Conservation (phyloP, 2,888 invertebrate genomes). For the Chrysina gloriosa region DNA sequence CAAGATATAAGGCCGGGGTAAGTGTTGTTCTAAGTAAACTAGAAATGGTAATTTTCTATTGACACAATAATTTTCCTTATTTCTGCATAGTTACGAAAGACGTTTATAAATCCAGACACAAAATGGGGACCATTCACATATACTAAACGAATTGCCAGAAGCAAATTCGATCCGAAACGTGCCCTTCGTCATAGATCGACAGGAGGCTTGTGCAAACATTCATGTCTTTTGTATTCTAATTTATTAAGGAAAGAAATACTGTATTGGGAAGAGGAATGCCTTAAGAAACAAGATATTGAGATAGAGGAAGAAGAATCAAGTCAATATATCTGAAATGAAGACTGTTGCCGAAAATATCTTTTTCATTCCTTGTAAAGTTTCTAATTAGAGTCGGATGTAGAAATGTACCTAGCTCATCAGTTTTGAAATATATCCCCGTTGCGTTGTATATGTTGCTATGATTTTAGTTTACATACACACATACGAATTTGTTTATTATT, state of each 20-base stretch:
- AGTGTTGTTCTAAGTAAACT: too few relatives aligned
- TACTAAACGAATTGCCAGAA: conserved; percentile 27
- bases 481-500: too few relatives aligned
- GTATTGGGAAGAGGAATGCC: conserved; percentile 17
- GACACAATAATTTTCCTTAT: background rate
- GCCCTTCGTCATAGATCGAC: conserved; percentile 29
- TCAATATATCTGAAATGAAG: background rate
- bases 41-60: background rate
- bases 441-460: too few relatives aligned
- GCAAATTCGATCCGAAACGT: conserved; percentile 37
- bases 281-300: background rate
- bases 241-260: conserved; percentile 17
- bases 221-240: conserved; percentile 29
- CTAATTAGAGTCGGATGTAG: too few relatives aligned
- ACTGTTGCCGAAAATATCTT: too few relatives aligned
- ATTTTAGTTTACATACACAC: too few relatives aligned
- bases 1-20: conserved; percentile 38
- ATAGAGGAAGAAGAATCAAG: background rate
- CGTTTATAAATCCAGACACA: conserved; percentile 32
- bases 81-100: conserved; percentile 9
- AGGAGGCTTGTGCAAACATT: conserved; percentile 15
- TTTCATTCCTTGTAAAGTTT: too few relatives aligned
- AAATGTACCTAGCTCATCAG: too few relatives aligned
- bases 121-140: conserved; percentile 24
- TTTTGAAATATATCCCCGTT: too few relatives aligned